Conservation (phyloP, 2,797 vertebrate species). For the Onychomys arenicola region DNA sequence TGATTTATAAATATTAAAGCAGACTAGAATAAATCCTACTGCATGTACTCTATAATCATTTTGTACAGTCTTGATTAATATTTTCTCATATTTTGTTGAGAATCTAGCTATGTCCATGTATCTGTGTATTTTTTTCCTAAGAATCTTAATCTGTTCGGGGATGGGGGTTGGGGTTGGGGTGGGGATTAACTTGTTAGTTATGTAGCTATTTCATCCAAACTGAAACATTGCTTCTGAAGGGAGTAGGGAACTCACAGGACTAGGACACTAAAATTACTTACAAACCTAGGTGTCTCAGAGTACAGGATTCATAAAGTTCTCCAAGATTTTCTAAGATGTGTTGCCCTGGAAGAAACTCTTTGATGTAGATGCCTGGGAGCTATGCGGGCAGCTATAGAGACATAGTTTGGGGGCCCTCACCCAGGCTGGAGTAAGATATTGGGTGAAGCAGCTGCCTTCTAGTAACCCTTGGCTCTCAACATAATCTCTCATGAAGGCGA, state of each 20-base stretch:
- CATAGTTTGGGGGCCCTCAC: too few species aligned
- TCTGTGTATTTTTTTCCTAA: neutral
- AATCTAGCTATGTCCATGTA: neutral
- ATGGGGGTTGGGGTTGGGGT: too few species aligned
- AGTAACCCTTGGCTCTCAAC: neutral
- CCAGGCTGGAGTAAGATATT: neutral
- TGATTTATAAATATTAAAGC: neutral
- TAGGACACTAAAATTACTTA: neutral
- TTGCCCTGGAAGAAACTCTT: neutral
- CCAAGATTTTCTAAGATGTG: neutral
- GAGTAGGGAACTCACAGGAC: neutral
- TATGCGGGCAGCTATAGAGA: neutral
- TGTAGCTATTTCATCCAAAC: neutral
- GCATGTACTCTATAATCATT: neutral
- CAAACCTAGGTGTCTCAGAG: neutral
- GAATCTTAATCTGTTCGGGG: neutral
- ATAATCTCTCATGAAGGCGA: too few species aligned
- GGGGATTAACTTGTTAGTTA: neutral
- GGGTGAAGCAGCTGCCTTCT: neutral
- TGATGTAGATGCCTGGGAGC: neutral
- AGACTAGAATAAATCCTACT: neutral
- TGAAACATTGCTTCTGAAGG: neutral
- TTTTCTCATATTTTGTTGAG: neutral
- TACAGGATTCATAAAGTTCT: neutral
- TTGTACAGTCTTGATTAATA: neutral